Base-by-base conservation (phyloP, 2,888 invertebrate genomes). In the Polylopha cassiicola region DNA sequence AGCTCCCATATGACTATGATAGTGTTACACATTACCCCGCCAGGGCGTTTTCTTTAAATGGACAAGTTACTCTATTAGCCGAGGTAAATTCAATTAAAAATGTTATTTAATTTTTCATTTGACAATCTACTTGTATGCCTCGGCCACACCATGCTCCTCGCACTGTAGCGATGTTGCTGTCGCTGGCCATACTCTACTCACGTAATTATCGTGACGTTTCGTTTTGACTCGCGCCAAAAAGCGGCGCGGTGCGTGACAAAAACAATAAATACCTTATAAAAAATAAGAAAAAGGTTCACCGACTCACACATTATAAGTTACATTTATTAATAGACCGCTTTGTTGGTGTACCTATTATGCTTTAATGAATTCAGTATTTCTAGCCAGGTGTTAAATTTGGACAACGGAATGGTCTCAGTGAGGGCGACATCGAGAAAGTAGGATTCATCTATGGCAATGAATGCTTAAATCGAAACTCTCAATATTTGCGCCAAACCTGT, bases 1-100 rank as follows among this genome's bases (percentile, higher is more conserved):
- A 46, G 11, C 51, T 84, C 2, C 72, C 76, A 0, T 94, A 94
- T 58, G 94, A 94, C 65, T 92, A 91, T 58, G 80, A 87, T 4
- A 93, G 93, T 48, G 90, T 94, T 0, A 89, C 94, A 84, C 94
- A 94, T 65, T 94, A 94, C 61, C 93, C 93, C 0, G 73, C 87
- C 0, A 87, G 88, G 38, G 93, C 94, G 1, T 94, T 94, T 71
- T 91, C 93, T 8, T 87, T 65, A 43, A 94, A 94, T 58, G 90
- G 91, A 7, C 78, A 87, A 52, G 77, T 89, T 0, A 94, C 94
- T 0, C 90, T 94, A 38, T 59, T 88, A 15, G 73, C 91, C 0
- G 87, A 86, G 86, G 93, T 92, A 64, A 63, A 58, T 50, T n/a
- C 8, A 2, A 20, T 15, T 11, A 22, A 11, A 16, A 9, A 2